Evolutionary conservation across 2,797 vertebrate species (phyloP).

Genomic region (Onychomys leucogaster): DNA sequence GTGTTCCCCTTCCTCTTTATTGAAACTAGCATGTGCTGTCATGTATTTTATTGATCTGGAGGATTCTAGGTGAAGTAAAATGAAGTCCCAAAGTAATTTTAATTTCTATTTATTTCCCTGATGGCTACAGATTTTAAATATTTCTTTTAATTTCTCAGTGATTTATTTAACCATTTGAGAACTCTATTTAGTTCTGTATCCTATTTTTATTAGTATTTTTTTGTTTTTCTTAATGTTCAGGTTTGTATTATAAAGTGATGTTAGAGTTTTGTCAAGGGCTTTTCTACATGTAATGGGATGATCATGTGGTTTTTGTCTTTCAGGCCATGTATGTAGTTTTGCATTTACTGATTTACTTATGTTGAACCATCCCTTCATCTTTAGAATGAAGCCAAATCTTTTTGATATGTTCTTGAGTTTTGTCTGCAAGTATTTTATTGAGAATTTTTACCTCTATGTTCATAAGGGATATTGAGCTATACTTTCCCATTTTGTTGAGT

Average conservation of each 20-base stretch:
- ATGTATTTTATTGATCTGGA: not conserved
- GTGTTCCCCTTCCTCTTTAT: not conserved
- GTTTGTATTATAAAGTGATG: not conserved
- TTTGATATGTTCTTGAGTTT: not conserved
- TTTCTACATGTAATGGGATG: not conserved
- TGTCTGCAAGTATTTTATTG: not conserved
- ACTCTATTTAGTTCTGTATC: not conserved
- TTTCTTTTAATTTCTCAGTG: not conserved
- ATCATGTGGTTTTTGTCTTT: not conserved
- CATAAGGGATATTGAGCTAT: not conserved
- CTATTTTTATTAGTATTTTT: not conserved
- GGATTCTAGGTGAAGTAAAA: not conserved
- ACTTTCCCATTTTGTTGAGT: not conserved
- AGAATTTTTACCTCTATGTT: not conserved
- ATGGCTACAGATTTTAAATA: not conserved
- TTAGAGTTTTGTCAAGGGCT: not conserved
- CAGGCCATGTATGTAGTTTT: not conserved
- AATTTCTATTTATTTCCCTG: not conserved
- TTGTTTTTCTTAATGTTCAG: not conserved
- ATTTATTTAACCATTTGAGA: not conserved
- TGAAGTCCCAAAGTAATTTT: not conserved
- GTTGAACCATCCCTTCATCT: not conserved
- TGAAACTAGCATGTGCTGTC: not conserved
- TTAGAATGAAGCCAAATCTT: not conserved
- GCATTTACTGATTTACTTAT: not conserved